Percentiles rank a stretch among this genome's conserved stretches.
Conservation (phyloP, 2,888 invertebrate species). For the Abscondita cerata region DNA sequence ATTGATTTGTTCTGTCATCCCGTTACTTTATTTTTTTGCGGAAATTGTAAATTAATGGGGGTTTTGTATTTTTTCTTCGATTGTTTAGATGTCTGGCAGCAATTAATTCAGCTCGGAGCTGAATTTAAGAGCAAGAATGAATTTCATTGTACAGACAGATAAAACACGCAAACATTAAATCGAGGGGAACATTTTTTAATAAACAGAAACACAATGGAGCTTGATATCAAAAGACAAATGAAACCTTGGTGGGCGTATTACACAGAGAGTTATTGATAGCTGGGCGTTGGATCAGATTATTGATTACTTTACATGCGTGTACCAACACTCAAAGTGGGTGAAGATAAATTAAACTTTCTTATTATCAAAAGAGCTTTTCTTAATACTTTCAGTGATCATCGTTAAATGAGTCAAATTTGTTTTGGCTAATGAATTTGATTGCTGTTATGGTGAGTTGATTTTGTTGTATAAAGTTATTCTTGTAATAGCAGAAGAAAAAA, state of each 20-base stretch:
- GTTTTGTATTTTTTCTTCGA: no score
- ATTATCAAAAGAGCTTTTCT: not conserved
- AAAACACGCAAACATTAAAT: constrained; percentile 54
- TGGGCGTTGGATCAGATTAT: constrained; percentile 50
- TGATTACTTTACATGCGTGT: constrained; percentile 46
- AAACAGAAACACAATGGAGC: constrained; percentile 52
- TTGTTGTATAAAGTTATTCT: not conserved
- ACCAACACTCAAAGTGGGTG: constrained; percentile 32
- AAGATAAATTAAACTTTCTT: constrained; percentile 28
- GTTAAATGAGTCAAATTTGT: no score
- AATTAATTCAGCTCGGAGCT: constrained; percentile 2
- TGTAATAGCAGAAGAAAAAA: not conserved
- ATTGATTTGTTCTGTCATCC: constrained; percentile 36
- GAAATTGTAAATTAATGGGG: no score
- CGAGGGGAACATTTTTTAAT: constrained; percentile 50
- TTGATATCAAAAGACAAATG: constrained; percentile 54
- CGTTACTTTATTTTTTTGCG: not conserved
- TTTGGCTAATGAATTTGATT: no score
- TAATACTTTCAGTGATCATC: no score
- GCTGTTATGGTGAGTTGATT: no score
- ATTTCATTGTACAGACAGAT: constrained; percentile 36
- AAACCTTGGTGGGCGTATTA: constrained; percentile 52
- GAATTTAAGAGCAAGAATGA: constrained; percentile 25
- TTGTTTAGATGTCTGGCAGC: no score
- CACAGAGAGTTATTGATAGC: constrained; percentile 52